phyloP scores from a whole-genome alignment of 2,888 invertebrate genomes.

The Autographa gamma region DNA sequence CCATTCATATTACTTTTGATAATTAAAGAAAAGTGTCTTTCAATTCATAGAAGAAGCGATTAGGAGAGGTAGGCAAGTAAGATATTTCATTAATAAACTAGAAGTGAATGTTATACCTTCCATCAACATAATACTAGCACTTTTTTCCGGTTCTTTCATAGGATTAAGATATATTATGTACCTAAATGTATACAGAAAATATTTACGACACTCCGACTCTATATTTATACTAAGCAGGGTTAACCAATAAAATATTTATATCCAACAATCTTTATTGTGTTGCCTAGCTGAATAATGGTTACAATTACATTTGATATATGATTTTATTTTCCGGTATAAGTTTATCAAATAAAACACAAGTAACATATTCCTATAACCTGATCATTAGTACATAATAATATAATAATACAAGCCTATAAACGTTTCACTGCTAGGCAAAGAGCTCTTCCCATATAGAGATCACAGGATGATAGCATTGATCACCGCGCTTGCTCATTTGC shows the following conservation, averaged over 20 bases:
- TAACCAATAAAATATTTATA: conserved; percentile 57
- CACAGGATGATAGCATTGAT: too few species aligned
- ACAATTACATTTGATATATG: conserved; percentile 29
- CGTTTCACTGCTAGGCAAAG: too few species aligned
- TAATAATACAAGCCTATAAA: too few species aligned
- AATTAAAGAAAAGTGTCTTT: neutral
- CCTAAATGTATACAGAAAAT: conserved; percentile 35
- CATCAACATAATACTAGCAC: conserved; percentile 12
- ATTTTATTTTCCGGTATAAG: conserved; percentile 18
- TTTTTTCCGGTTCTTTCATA: conserved; percentile 34
- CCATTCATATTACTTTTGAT: too few species aligned
- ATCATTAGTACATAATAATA: neutral
- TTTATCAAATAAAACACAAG: conserved; percentile 3
- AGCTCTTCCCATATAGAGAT: too few species aligned
- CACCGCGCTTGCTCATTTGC: too few species aligned
- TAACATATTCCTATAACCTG: neutral
- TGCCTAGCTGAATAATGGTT: conserved; percentile 42
- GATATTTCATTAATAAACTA: neutral
- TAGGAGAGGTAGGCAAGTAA: neutral
- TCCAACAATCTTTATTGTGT: conserved; percentile 47
- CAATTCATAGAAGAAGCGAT: neutral
- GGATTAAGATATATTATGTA: conserved; percentile 42
- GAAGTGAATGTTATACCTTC: conserved; percentile 26
- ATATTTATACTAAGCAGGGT: conserved; percentile 43
- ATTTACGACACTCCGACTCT: conserved; percentile 37